Evolutionary conservation across 2,113 vertebrate species (phyloP).

Genomic region (Calidris pugnax): DNA sequence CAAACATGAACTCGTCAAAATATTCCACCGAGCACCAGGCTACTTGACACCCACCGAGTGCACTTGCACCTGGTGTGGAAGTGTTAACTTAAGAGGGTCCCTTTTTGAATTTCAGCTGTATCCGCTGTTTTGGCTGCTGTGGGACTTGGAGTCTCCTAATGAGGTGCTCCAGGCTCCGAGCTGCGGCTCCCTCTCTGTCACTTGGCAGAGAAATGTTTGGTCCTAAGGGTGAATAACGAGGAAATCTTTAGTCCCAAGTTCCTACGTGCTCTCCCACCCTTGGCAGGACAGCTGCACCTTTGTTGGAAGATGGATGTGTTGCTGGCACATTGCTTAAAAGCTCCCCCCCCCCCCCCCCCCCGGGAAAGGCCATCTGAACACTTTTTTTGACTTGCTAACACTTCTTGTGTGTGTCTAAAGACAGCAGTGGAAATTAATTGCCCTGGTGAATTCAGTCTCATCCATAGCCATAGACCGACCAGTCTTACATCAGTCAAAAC

Average conservation of each 20-base stretch:
- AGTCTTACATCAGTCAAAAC: background rate
- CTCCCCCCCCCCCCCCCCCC: background rate
- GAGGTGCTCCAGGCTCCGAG: background rate
- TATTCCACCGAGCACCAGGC: background rate
- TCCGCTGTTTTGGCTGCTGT: background rate
- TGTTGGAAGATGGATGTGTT: background rate
- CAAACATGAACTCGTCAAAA: background rate
- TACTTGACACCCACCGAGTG: background rate
- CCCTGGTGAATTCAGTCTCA: background rate
- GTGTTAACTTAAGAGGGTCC: background rate
- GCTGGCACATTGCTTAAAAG: background rate
- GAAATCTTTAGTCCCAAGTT: background rate
- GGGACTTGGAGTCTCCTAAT: background rate
- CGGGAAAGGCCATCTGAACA: background rate
- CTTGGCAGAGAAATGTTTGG: background rate
- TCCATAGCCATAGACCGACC: background rate
- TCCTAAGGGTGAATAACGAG: fast-evolving
- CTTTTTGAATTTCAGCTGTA: background rate
- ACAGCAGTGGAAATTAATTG: background rate
- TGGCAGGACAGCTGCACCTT: background rate
- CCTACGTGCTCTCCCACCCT: background rate
- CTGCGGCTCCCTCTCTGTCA: background rate
- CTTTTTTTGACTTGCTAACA: background rate
- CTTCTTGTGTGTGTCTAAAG: background rate
- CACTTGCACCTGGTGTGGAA: background rate